Percentiles rank a stretch among this genome's conserved stretches.
Evolutionary conservation across 2,113 vertebrate species (phyloP).

Genomic region (Chionis minor): DNA sequence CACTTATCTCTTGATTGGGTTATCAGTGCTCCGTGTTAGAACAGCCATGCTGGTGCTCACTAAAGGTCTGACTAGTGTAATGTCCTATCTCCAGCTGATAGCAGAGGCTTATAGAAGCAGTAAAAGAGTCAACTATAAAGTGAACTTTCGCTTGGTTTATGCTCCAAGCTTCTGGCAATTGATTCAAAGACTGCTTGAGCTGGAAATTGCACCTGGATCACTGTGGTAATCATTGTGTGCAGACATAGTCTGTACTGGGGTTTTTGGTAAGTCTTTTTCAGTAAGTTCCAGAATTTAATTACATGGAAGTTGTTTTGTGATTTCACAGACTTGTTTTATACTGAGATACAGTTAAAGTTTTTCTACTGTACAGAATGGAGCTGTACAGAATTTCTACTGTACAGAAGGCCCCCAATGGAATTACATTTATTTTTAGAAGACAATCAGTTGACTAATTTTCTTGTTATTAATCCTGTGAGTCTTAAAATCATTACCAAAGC

Average conservation of each 20-base stretch:
- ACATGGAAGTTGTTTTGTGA: not conserved
- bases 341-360: not conserved
- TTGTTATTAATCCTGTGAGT: not conserved
- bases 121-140: not conserved
- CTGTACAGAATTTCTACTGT: no score
- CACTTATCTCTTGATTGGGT: not conserved
- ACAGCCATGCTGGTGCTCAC: not conserved
- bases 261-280: not conserved
- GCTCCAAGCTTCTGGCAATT: not conserved
- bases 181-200: not conserved
- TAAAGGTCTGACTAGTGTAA: not conserved
- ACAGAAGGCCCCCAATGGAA: not conserved
- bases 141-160: not conserved
- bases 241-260: fast-evolving
- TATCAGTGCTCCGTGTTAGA: not conserved
- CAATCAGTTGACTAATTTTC: not conserved
- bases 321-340: not conserved
- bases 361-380: not conserved
- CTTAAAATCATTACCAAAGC: not conserved
- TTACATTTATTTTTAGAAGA: not conserved
- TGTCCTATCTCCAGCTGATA: not conserved
- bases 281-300: not conserved
- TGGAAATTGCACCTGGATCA: not conserved
- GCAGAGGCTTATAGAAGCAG: not conserved
- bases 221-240: not conserved